Base-by-base conservation (phyloP, 1,140 invertebrate genomes). In the Bombus breviceps region DNA sequence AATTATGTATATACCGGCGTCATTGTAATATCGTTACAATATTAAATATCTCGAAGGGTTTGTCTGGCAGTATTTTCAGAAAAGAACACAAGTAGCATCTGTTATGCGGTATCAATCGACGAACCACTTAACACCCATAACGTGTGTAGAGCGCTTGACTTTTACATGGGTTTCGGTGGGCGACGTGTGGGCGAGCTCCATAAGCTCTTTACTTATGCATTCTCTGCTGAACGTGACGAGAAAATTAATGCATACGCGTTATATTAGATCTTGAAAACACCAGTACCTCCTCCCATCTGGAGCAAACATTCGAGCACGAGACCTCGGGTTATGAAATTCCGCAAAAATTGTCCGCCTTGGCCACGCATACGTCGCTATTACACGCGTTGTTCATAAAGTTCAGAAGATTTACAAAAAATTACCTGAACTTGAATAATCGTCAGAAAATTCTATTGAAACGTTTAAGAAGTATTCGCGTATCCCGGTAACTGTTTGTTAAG, bases 91-190 rank as follows among this genome's bases (percentile, higher is more conserved):
- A 89, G 79, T 64, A 71, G 64, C 66, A 82, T 85, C 71, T 73
- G 82, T 83, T 89, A 80, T 83, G 86, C 85, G 73, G 84, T 91
- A 87, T 82, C 91, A 87, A 90, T 92, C 86, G 91, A 91, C 91
- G 86, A 74, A 87, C 88, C 91, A 91, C 88, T 92, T 92, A 92
- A 91, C 91, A 90, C 78, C 75, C 75, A 68, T 85, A 89, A 91
- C 89, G 87, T 53, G 84, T 84, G 83, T 84, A 82, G 84, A 75
- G 76, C 87, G 87, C 86, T 90, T 91, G 80, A 82, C 88, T 91
- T 88, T 74, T 82, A 76, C 76, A 85, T 86, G 71, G 73, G 80
- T 90, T 92, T 85, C 86, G 84, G 90, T 92, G 91, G 89, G 88
- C 89, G 91, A 62, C 62, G 88, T 77, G 92, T 92, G 91, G 92